Evolutionary conservation across 2,113 vertebrate species (phyloP).

Genomic region (Bubo blakistoni): DNA sequence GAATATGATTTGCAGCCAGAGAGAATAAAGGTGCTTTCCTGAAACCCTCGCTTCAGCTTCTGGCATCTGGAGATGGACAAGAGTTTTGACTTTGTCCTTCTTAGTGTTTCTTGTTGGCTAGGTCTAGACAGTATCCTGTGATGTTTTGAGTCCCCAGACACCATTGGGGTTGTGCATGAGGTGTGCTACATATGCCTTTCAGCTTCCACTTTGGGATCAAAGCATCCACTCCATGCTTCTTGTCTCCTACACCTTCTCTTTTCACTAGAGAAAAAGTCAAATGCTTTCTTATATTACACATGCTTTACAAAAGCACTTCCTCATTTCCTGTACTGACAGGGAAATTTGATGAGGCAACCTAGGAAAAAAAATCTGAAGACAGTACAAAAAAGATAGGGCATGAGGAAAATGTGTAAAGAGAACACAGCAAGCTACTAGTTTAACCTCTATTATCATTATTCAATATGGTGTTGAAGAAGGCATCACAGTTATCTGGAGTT

Average conservation of each 20-base stretch:
- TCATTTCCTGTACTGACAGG: background rate
- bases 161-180: fast-evolving
- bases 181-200: background rate
- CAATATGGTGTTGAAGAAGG: background rate
- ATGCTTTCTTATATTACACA: background rate
- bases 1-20: background rate
- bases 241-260: background rate
- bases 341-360: background rate
- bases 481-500: background rate
- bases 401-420: background rate
- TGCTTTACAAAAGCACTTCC: background rate
- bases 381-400: background rate
- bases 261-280: background rate
- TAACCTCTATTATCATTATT: background rate
- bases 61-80: background rate
- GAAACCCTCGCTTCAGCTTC: background rate
- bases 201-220: background rate
- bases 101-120: background rate
- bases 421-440: background rate
- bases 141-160: background rate
- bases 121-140: background rate
- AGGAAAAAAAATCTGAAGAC: background rate
- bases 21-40: background rate
- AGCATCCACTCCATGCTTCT: background rate
- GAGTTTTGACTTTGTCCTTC: background rate